Evolutionary conservation across 2,113 vertebrate species (phyloP), one percentile per base, ranked within the genome.

Genomic region (Brachypodius melanocephalos): DNA sequence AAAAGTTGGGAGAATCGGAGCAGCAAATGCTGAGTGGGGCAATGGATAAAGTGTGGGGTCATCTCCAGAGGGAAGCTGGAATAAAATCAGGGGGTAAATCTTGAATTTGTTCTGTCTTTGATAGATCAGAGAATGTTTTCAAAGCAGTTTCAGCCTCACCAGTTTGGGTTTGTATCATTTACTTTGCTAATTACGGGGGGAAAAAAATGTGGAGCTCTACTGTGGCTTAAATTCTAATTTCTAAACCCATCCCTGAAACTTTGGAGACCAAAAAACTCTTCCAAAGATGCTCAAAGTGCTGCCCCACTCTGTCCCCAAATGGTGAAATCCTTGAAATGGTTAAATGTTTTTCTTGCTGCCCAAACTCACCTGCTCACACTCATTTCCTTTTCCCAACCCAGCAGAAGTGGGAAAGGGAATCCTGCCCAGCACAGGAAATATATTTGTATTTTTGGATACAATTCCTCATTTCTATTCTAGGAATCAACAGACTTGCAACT

Each of bases 371-470:
- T 90, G 86, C 67, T 77, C 24, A 63, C 85, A 90, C 73, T 62
- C 4, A 61, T 73, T 40, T 73, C 38, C 21, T 89, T 63, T 48
- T 42, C 65, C 74, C 88, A 65, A 6, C 4, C 14, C 8, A 13
- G 1, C 38, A 88, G 31, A 75, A 54, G 20, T 87, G 74, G 82
- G 78, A 78, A 59, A 90, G 89, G 90, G 90, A 93, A 95, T 73
- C 84, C 92, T 90, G 92, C 72, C 91, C 62, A 69, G 63, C 62
- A 75, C 86, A 92, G 95, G 91, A 95, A 96, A 96, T 59, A 13
- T 0, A 68, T 36, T 68, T 63, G 52, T 76, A 61, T 86, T 96
- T 90, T 84, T 89, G 80, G 94, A 89, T 59, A 59, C 49, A 59
- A 59, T 0, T 1, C 34, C 68, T 85, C n/a, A 20, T 29, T 92